phyloP scores from a whole-genome alignment of 2,113 vertebrate genomes.

The Pogona vitticeps region DNA sequence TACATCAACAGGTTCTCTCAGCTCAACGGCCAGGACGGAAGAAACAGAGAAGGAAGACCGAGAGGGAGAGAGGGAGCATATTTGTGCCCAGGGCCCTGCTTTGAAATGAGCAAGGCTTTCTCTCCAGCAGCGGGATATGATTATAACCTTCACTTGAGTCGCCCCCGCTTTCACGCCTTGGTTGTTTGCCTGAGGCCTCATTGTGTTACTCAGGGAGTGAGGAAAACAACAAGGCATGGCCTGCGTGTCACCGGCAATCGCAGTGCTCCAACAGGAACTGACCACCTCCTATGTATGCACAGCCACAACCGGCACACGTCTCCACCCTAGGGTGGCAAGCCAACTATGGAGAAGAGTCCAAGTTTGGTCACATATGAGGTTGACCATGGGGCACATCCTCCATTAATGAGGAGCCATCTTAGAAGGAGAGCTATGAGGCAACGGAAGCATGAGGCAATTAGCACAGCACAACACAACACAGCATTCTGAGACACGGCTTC shows the following conservation, averaged over 20 bases:
- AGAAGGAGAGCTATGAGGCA: neutral
- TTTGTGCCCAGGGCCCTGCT: too few species aligned
- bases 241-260: neutral
- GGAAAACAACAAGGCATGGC: neutral
- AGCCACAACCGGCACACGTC: too few species aligned
- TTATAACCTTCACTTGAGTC: neutral
- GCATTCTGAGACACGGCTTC: slow-evolving; percentile 48
- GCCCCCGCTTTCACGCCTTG: neutral
- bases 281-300: neutral
- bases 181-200: neutral
- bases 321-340: neutral
- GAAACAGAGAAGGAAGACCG: neutral
- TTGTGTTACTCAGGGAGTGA: neutral
- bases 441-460: slow-evolving; percentile 30
- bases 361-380: neutral
- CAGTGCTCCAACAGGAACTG: neutral
- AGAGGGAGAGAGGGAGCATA: too few species aligned
- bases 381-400: too few species aligned
- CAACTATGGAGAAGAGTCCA: neutral
- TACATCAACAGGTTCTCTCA: too few species aligned
- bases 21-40: too few species aligned
- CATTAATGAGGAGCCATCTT: neutral
- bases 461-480: slow-evolving; percentile 64
- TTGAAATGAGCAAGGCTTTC: too few species aligned
- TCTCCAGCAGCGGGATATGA: too few species aligned